Percentiles rank a stretch among this genome's conserved stretches.
Evolutionary conservation across 1,140 invertebrate species (phyloP).

Genomic region (Saccostrea glomerata): DNA sequence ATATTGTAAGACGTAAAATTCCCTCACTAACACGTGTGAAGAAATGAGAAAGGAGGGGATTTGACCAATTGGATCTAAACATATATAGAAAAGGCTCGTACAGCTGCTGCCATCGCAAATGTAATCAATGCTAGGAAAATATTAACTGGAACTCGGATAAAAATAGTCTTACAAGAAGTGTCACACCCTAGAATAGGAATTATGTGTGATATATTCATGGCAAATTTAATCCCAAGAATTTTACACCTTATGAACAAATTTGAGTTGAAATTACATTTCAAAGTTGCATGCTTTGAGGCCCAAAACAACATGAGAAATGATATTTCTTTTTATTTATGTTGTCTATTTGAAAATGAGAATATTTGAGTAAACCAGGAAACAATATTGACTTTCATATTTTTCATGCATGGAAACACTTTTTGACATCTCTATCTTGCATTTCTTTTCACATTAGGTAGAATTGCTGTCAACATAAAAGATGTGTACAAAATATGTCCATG

Average conservation of each 20-base stretch:
- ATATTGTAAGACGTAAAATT: background rate
- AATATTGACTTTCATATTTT: background rate
- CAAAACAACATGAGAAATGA: background rate
- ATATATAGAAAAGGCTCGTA: background rate
- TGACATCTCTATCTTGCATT: no score
- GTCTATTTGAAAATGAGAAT: background rate
- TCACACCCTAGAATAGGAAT: background rate
- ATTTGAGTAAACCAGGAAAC: background rate
- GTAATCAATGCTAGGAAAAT: conserved; percentile 30
- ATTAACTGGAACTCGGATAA: conserved; percentile 31
- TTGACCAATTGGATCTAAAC: background rate
- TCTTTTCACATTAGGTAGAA: no score
- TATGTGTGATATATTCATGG: conserved; percentile 20
- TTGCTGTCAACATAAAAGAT: no score
- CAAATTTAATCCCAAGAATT: conserved; percentile 16
- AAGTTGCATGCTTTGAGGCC: background rate
- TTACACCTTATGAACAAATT: background rate
- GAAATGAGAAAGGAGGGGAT: conserved; percentile 15
- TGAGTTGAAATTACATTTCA: background rate
- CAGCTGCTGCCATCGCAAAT: background rate
- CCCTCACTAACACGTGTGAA: conserved; percentile 1
- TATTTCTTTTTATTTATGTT: background rate
- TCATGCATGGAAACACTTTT: background rate
- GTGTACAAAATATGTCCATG: no score
- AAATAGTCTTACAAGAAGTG: conserved; percentile 12